A percentile compares a stretch with the other conserved stretches of the same genome.
These are phyloP conservation scores for Bellardia pandia DNA, from an alignment of 2,888 invertebrate species.

Conservation along the genomic window DNA sequence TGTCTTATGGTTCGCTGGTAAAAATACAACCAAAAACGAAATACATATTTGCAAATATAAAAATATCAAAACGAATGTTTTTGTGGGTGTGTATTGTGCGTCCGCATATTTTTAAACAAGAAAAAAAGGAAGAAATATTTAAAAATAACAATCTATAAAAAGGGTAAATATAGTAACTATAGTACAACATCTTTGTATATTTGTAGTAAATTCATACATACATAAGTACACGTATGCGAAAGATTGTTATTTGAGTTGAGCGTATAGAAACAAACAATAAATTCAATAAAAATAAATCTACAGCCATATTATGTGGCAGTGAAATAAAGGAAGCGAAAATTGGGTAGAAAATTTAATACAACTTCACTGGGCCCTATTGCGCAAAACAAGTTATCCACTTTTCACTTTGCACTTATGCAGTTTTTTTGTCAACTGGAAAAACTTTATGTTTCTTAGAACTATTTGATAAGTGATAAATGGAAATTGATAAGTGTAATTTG, in stretches of 20 bases:
- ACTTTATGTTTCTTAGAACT: no score
- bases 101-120: conserved; percentile 9
- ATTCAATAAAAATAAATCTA: conserved; percentile 25
- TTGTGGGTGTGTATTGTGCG: not conserved
- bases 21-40: conserved; percentile 10
- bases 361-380: no score
- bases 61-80: not conserved
- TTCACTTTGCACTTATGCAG: no score
- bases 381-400: no score
- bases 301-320: not conserved
- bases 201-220: not conserved
- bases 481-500: no score
- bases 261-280: conserved; percentile 19
- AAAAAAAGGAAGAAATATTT: not conserved
- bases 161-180: not conserved
- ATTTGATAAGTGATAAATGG: no score
- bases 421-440: no score
- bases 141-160: conserved; percentile 7
- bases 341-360: no score
- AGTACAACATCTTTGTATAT: not conserved
- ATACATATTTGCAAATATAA: not conserved
- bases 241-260: conserved; percentile 20
- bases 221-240: not conserved
- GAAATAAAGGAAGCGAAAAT: not conserved
- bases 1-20: conserved; percentile 11